Percentiles rank a stretch among this genome's conserved stretches.
Conservation (phyloP, 2,113 vertebrate species). For the Aspidoscelis tigris region DNA sequence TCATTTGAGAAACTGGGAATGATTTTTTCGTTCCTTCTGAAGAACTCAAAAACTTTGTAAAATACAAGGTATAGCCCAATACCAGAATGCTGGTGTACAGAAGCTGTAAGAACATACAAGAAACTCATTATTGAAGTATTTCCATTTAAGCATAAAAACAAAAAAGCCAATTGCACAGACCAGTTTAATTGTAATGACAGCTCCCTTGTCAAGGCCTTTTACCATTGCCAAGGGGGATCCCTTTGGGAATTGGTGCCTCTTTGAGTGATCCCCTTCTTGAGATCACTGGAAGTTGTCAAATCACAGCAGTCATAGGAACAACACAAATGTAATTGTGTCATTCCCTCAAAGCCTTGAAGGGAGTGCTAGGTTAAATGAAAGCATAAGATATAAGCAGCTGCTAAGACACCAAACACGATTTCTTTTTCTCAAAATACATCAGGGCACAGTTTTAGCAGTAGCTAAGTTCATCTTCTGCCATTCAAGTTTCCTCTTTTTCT, state of each 20-base stretch:
- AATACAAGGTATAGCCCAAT: constrained; percentile 85
- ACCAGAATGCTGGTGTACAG: constrained; percentile 85
- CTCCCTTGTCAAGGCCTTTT: neutral
- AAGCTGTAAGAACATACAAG: constrained; percentile 75
- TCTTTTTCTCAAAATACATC: neutral
- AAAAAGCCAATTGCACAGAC: neutral
- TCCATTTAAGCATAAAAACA: neutral
- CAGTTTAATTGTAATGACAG: neutral
- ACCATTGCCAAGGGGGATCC: neutral
- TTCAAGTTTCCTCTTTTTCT: neutral
- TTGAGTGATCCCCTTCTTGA: neutral
- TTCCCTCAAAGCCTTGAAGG: neutral
- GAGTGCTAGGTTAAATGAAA: neutral
- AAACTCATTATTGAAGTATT: neutral
- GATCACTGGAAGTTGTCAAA: neutral
- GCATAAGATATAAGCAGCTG: neutral
- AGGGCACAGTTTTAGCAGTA: neutral
- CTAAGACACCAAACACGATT: neutral
- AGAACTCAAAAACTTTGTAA: constrained; percentile 86
- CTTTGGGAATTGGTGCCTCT: neutral
- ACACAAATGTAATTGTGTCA: neutral
- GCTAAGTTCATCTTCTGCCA: neutral
- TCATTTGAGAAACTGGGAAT: constrained; percentile 83
- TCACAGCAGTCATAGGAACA: neutral
- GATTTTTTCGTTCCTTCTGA: constrained; percentile 78